Percentiles rank a stretch among this genome's conserved stretches.
phyloP scores from a whole-genome alignment of 2,797 vertebrate species.

The Acipenser oxyrinchus region DNA sequence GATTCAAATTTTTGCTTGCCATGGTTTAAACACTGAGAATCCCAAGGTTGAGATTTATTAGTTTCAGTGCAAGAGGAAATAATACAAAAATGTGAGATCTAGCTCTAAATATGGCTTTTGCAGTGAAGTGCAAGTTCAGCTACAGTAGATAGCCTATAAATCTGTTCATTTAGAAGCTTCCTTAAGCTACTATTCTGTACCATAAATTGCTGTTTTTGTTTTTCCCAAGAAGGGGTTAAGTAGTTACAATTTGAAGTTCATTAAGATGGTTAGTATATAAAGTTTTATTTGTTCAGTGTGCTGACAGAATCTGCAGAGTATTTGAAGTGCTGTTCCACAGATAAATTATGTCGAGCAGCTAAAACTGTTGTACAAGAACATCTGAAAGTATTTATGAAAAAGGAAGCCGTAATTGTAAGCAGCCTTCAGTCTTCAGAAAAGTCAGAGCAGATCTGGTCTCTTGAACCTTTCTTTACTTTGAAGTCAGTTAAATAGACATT shows the following conservation, averaged over 20 bases:
- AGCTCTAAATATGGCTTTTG: too few species aligned
- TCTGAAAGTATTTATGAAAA: constrained; percentile 60
- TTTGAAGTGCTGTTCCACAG: constrained; percentile 18
- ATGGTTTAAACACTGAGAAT: constrained; percentile 17
- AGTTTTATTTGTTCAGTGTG: constrained; percentile 9
- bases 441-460: constrained; percentile 41
- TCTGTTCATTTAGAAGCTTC: too few species aligned
- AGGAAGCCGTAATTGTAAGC: constrained; percentile 63
- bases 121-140: too few species aligned
- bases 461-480: constrained; percentile 38
- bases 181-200: too few species aligned
- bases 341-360: constrained; percentile 35
- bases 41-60: too few species aligned
- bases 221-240: too few species aligned
- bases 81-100: too few species aligned
- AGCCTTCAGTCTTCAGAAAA: constrained; percentile 50
- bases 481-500: constrained; percentile 38
- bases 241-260: background rate
- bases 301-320: constrained; percentile 6
- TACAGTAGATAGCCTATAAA: too few species aligned
- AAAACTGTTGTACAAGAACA: constrained; percentile 48
- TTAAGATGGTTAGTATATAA: background rate
- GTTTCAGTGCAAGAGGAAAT: too few species aligned
- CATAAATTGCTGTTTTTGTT: too few species aligned
- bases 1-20: constrained; percentile 22